Evolutionary conservation across 2,888 invertebrate species (phyloP).

Genomic region (Drosophila emarginata): DNA sequence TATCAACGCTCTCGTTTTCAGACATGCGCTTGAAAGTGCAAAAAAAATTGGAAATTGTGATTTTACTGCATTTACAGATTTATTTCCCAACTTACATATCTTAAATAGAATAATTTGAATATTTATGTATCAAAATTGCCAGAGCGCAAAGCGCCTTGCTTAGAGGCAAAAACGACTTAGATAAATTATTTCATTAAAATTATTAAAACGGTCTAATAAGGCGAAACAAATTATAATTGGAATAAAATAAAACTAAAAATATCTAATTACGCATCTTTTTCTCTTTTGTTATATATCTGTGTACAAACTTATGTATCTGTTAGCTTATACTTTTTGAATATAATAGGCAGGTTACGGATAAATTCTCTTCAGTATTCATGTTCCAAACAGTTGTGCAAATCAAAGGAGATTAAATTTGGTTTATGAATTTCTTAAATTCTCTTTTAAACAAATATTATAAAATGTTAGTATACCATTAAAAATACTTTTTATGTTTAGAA

Average conservation of each 20-base stretch:
- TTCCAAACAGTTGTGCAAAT: no score
- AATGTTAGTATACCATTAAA: no score
- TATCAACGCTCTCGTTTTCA: not conserved
- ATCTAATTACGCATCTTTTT: not conserved
- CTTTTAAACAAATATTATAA: no score
- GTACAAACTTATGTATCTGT: no score
- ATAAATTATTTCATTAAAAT: slow-evolving; percentile 51
- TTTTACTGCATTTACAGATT: slow-evolving; percentile 62
- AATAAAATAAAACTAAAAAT: slow-evolving; percentile 7
- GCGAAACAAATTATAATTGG: slow-evolving; percentile 44
- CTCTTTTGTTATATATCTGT: not conserved
- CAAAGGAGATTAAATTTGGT: no score
- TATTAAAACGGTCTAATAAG: slow-evolving; percentile 42
- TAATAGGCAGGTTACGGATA: no score
- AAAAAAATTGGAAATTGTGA: slow-evolving; percentile 61
- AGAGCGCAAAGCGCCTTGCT: slow-evolving; percentile 58
- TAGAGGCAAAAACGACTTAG: slow-evolving; percentile 52
- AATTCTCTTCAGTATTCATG: no score
- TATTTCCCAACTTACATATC: slow-evolving; percentile 64
- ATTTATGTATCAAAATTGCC: slow-evolving; percentile 57
- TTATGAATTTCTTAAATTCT: no score
- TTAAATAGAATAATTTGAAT: slow-evolving; percentile 61
- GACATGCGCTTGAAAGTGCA: slow-evolving; percentile 50
- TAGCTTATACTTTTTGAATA: no score
- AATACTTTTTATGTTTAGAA: no score